Base-by-base conservation (phyloP, 2,888 invertebrate species). In the Masnerella sp. region DNA sequence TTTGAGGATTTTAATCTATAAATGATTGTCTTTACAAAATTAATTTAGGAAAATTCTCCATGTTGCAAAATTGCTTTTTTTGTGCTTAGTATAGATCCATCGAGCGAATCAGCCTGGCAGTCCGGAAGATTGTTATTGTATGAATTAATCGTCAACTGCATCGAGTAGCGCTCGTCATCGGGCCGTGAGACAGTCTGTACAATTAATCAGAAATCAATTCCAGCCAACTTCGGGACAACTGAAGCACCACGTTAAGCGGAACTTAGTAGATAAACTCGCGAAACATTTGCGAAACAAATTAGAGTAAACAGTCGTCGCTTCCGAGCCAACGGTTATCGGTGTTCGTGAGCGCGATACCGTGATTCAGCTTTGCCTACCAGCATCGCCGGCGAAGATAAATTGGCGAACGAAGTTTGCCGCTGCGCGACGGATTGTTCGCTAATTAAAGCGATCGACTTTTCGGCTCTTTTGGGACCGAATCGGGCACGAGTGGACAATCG, bases 211-310 rank as follows among this genome's bases (percentile, higher is more conserved):
- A 59, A 71, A 71, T 71, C 71, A 71, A 71, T 71, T 71, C 14
- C 49, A 3, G 18, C 71, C 52, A 71, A 59, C 71, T 64, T 64
- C 43, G 51, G 36, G 30, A 43, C 22, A 64, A 70, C 70, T 36
- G 62, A 58, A 56, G 34, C 56, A 40, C 49, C 34, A 22, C 49
- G 49, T 36, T 51, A 43, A 51, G 34, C 62, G 56, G 32, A 71
- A 71, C 71, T 71, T 64, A 40, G 52, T 30, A 64, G 64, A 64
- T 71, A 64, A 71, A 71, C 71, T 71, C 32, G 25, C 25, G 71
- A 59, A 71, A 59, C 71, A 71, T 71, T 71, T 64, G 58, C 51
- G 58, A 71, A 70, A 71, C 71, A 71, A 71, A 71, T 64, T 71
- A 71, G 52, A 58, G 64, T 64, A 64, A 70, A 64, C 64, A 70